A percentile compares a stretch with the other conserved stretches of the same genome.
Evolutionary conservation across 2,797 vertebrate genomes (phyloP).

Genomic region (Champsocephalus gunnari): DNA sequence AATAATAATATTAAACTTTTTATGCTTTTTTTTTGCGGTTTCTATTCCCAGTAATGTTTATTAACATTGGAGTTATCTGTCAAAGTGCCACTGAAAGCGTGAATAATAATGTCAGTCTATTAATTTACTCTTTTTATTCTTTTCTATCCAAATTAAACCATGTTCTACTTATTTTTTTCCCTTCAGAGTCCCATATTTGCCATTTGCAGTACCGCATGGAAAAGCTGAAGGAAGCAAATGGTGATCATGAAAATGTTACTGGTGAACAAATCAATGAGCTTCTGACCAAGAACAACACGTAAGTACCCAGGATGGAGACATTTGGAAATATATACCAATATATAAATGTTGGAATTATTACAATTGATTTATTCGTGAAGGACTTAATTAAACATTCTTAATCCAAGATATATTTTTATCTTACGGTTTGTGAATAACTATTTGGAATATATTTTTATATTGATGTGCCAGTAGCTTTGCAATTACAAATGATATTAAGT

Average conservation of each 20-base stretch:
- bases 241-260: conserved; percentile 81
- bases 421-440: neutral
- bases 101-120: neutral
- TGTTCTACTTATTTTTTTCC: neutral
- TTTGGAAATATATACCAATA: neutral
- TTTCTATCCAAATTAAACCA: neutral
- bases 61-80: neutral
- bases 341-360: too few relatives aligned
- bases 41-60: neutral
- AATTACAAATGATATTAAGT: neutral
- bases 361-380: neutral
- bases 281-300: conserved; percentile 87
- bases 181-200: conserved; percentile 84
- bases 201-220: conserved; percentile 89
- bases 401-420: neutral
- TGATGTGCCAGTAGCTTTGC: neutral
- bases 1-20: neutral
- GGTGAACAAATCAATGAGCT: conserved; percentile 85
- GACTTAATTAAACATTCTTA: neutral
- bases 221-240: conserved; percentile 83
- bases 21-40: neutral
- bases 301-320: conserved; percentile 8
- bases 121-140: neutral
- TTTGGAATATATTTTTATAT: neutral
- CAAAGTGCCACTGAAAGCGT: neutral